These are phyloP conservation scores for Mastomys natalensis DNA, from an alignment of 2,113 vertebrate species.

Conservation along the genomic window DNA sequence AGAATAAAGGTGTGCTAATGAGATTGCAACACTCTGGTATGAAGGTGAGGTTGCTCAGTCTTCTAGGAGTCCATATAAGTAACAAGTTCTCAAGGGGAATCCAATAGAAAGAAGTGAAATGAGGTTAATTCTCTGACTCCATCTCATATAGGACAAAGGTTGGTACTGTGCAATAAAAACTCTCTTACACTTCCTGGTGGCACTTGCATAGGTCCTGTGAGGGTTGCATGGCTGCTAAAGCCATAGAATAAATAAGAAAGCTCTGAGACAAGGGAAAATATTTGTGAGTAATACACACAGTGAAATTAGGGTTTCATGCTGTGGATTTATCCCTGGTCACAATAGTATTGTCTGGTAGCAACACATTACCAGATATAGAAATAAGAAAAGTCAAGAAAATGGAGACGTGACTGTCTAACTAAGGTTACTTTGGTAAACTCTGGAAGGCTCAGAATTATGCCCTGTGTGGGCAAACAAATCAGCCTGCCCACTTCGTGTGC, in stretches of 20 bases:
- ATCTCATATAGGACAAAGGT: conserved; percentile 24
- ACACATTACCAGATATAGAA: neutral
- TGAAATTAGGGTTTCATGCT: neutral
- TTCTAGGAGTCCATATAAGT: conserved; percentile 36
- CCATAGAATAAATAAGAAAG: neutral
- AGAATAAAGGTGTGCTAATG: neutral
- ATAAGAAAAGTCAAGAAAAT: neutral
- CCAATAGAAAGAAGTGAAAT: neutral
- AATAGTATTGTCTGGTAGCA: neutral
- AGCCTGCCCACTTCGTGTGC: neutral
- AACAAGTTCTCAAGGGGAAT: conserved; percentile 49
- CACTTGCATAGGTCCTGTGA: neutral
- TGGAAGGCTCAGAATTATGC: neutral
- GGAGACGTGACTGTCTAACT: neutral
- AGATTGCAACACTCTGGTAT: neutral
- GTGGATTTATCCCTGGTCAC: neutral
- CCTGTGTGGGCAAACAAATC: neutral
- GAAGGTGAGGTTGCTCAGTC: neutral
- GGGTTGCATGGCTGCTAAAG: neutral
- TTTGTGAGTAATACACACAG: neutral
- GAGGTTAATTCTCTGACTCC: conserved; percentile 28
- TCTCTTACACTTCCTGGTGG: neutral
- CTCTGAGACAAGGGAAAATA: neutral
- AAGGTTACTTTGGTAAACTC: neutral
- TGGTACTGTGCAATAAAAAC: neutral